Conservation (phyloP, 2,797 vertebrate species). For the Smutsia temminckii region DNA sequence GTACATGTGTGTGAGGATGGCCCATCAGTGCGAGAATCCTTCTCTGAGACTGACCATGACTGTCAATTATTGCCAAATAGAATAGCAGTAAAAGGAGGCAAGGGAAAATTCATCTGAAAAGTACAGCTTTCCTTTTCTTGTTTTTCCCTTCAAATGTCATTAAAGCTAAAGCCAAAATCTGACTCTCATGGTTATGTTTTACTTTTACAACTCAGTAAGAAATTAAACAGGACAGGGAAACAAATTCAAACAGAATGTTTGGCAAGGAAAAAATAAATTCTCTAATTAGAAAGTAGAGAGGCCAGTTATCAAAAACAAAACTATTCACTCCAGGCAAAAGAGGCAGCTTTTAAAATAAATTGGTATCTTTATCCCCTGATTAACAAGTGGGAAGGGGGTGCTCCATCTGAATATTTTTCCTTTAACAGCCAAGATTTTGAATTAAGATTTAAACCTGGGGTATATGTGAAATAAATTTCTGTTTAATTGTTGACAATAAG, state of each 20-base stretch:
- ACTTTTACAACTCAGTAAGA: constrained; percentile 60
- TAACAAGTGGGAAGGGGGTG: not conserved
- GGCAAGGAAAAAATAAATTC: constrained; percentile 43
- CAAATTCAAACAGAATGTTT: constrained; percentile 64
- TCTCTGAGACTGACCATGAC: not conserved
- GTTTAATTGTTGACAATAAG: not conserved
- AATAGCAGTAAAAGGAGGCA: not conserved
- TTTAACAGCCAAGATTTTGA: constrained; percentile 10
- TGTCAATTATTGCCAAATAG: constrained; percentile 41
- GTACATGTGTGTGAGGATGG: not conserved
- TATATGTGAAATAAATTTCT: constrained; percentile 6
- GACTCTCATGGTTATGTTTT: constrained; percentile 53
- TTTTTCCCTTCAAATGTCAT: constrained; percentile 66
- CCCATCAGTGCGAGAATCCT: not conserved
- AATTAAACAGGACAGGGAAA: constrained; percentile 72
- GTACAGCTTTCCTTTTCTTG: constrained; percentile 33
- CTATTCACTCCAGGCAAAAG: not conserved
- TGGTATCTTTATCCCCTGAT: not conserved
- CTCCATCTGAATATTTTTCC: not conserved
- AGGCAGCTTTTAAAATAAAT: constrained; percentile 12
- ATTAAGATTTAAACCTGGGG: not conserved
- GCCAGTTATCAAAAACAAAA: constrained; percentile 5
- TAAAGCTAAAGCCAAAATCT: constrained; percentile 50
- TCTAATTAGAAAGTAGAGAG: constrained; percentile 27
- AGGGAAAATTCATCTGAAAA: constrained; percentile 36